These are phyloP conservation scores for Scelioninae gen. 2 DNA, from an alignment of 2,888 invertebrate species.

Conservation along the genomic window DNA sequence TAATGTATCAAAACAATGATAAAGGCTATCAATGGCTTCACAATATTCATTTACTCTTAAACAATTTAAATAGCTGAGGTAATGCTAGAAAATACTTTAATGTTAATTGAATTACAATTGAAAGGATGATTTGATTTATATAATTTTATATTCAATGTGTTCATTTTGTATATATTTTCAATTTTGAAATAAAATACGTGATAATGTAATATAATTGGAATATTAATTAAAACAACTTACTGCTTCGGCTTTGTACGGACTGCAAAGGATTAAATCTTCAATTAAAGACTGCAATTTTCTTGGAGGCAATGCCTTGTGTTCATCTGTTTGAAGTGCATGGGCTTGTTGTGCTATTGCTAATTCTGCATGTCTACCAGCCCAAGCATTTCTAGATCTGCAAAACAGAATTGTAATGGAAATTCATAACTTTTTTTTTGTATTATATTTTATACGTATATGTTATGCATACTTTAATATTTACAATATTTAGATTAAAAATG, in stretches of 20 bases:
- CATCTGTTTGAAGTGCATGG: constrained; percentile 87
- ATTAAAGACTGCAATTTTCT: constrained; percentile 86
- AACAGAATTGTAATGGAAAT: too few species aligned
- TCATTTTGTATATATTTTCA: too few species aligned
- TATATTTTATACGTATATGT: constrained; percentile 1
- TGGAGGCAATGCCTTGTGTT: constrained; percentile 86
- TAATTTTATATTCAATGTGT: too few species aligned
- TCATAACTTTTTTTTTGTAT: too few species aligned
- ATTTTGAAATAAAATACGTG: too few species aligned
- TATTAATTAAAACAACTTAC: too few species aligned
- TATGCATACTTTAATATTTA: too few species aligned
- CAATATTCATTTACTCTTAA: constrained; percentile 91
- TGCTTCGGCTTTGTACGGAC: constrained; percentile 88
- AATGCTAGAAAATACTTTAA: constrained; percentile 85
- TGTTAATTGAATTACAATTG: too few species aligned
- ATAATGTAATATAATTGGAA: too few species aligned
- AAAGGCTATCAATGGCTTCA: constrained; percentile 86
- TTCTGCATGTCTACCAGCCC: constrained; percentile 93
- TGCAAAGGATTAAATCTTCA: constrained; percentile 83
- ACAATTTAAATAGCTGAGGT: constrained; percentile 92
- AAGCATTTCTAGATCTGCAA: constrained; percentile 76
- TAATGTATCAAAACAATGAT: constrained; percentile 87
- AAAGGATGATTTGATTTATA: too few species aligned
- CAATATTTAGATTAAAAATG: too few species aligned
- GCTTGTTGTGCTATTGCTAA: constrained; percentile 92